phyloP scores from a whole-genome alignment of 2,113 vertebrate species.

The Rhadina sibilatrix region DNA sequence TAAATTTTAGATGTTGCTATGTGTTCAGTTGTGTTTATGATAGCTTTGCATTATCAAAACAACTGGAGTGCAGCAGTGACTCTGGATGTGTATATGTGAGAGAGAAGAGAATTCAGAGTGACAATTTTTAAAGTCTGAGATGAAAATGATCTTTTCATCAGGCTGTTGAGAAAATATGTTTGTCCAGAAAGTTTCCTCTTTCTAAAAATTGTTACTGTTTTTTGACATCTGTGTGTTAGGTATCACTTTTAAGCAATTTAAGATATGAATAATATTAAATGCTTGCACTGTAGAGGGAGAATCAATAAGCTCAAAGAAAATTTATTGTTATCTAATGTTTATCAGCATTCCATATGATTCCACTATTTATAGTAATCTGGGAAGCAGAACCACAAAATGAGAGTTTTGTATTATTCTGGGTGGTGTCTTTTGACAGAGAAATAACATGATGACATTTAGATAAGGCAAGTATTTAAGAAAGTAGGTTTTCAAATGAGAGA shows the following conservation, averaged over 20 bases:
- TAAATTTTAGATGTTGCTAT: background rate
- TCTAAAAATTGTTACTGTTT: background rate
- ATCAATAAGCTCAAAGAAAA: background rate
- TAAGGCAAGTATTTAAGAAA: background rate
- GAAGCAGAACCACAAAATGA: background rate
- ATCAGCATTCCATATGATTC: background rate
- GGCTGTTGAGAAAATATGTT: background rate
- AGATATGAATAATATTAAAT: background rate
- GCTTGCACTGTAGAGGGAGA: background rate
- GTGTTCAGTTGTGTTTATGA: background rate
- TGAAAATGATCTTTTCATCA: background rate
- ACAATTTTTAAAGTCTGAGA: background rate
- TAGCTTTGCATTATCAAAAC: conserved; percentile 1
- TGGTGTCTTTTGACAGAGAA: background rate
- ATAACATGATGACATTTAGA: background rate
- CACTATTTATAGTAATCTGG: background rate
- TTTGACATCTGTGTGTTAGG: background rate
- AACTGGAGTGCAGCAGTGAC: background rate
- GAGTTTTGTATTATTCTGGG: background rate
- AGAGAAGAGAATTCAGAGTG: background rate
- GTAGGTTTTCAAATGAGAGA: background rate
- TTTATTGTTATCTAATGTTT: background rate
- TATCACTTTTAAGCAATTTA: background rate
- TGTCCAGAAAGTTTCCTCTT: background rate
- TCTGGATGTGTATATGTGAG: background rate